A percentile compares a stretch with the other conserved stretches of the same genome.
Conservation (phyloP, 2,113 vertebrate genomes). For the Amphilophus citrinellus region DNA sequence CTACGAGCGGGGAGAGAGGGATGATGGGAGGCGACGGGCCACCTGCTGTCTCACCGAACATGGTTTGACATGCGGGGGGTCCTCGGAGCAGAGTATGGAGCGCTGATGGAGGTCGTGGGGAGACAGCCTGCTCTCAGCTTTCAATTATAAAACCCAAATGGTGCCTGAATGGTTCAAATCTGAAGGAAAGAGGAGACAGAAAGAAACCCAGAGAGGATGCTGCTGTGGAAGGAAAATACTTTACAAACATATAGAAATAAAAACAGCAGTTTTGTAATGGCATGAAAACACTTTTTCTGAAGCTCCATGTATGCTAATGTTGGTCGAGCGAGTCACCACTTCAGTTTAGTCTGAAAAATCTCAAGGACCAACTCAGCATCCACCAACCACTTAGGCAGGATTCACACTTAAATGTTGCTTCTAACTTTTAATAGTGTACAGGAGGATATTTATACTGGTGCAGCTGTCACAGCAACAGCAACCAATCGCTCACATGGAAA, state of each 20-base stretch:
- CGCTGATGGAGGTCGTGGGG: slow-evolving; percentile 40
- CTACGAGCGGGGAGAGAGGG: not conserved
- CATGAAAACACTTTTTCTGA: not conserved
- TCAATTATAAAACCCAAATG: slow-evolving; percentile 28
- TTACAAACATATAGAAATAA: not conserved
- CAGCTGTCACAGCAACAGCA: not conserved
- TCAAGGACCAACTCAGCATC: not conserved
- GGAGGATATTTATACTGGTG: no score
- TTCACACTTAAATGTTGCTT: not conserved
- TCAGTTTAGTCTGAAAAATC: not conserved
- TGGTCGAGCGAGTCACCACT: not conserved
- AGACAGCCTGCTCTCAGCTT: slow-evolving; percentile 14
- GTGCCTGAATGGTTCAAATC: not conserved
- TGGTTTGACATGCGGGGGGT: slow-evolving; percentile 18
- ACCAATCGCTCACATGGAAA: not conserved
- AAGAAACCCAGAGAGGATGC: not conserved
- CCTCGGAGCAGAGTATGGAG: not conserved
- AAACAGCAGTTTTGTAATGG: fast-evolving
- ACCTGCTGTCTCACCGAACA: slow-evolving; percentile 33
- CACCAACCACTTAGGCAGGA: not conserved
- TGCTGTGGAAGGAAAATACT: not conserved
- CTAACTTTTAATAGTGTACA: no score
- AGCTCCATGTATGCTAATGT: not conserved
- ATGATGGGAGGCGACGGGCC: slow-evolving; percentile 29
- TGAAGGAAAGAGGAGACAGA: not conserved